Evolutionary conservation across 2,113 vertebrate genomes (phyloP), one percentile per base, ranked within the genome.

Genomic region (Neolamprologus sp.): DNA sequence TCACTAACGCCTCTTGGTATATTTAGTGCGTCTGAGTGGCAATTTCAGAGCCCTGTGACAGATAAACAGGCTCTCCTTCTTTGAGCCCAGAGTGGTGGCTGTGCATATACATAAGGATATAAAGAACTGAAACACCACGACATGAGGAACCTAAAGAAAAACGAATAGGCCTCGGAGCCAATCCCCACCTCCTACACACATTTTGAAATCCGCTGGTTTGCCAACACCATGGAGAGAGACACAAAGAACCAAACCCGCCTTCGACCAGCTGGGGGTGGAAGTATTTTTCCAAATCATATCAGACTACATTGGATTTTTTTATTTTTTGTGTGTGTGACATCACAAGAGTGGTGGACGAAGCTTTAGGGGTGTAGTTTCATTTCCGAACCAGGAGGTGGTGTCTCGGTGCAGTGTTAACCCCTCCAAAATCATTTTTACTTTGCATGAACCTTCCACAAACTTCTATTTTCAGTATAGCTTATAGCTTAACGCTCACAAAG

Each of bases 11-110:
- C 49, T 71, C 19, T 73, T 53, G 63, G n/a, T 81, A 78, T 51
- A 80, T 88, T 86, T 57, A 81, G 78, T 78, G 53, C 47, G 28
- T 85, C 82, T 85, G 65, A 88, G 82, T 75, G 82, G 82, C 85
- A 83, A 19, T 89, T 83, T 87, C 55, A 54, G 26, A 86, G 49
- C 81, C 53, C 47, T 84, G 49, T 84, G 87, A 55, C 65, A 81
- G 82, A 83, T 81, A 79, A 83, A 73, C 87, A 42, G 8, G 53
- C 40, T 58, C 49, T 78, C 54, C 21, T 51, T 85, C 89, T 86
- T 88, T 73, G 71, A 89, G 90, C n/a, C 31, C 57, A 47, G 17
- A 81, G 79, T 79, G 83, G 42, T 65, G 53, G 87, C 33, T 21
- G 4, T 79, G 80, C 31, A 88, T 53, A 53, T 82, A 68, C 51